Base-by-base conservation (phyloP, 2,113 vertebrate genomes). In the Podarcis muralis region DNA sequence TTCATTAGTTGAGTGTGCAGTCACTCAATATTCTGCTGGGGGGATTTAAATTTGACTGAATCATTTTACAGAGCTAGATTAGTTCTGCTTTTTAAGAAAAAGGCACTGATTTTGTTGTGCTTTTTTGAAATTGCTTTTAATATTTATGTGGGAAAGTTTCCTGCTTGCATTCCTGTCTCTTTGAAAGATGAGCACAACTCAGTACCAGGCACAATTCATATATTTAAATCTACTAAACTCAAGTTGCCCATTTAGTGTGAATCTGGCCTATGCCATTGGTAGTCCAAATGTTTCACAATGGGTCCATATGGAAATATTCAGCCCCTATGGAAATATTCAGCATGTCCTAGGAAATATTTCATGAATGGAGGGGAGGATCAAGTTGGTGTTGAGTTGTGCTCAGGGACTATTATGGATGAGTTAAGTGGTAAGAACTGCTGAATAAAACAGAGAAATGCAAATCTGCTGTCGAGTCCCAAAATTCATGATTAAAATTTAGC, bases 21-120 rank as follows among this genome's bases (percentile, higher is more conserved):
- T 83, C 94, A 89, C 35, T 85, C 83, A 83, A 69, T 90, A 84
- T 87, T 89, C 87, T 90, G 66, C 92, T 91, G 87, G 2, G 85
- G 9, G 71, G 94, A 37, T 95, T 94, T 94, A 92, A 84, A 90
- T 93, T 92, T 94, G 93, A 94, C 92, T 92, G 93, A 92, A 92
- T 53, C 69, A 83, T 89, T 93, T 87, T 85, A 57, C 87, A 89
- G 72, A 88, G 83, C 23, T 84, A 92, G 88, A 94, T 91, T 89
- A 93, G 53, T 88, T 88, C 91, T 94, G 90, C 79, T 81, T 65
- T 84, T 81, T 93, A 90, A 91, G 93, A 90, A 94, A 94, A 92
- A 92, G 89, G 16, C 30, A 6, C 22, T 85, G n/a, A 6, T 89
- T 89, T 71, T 93, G 93, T 94, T 82, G 86, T 87, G 69, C 79